Evolutionary conservation across 2,113 vertebrate genomes (phyloP).

Genomic region (Ranitomeya variabilis): DNA sequence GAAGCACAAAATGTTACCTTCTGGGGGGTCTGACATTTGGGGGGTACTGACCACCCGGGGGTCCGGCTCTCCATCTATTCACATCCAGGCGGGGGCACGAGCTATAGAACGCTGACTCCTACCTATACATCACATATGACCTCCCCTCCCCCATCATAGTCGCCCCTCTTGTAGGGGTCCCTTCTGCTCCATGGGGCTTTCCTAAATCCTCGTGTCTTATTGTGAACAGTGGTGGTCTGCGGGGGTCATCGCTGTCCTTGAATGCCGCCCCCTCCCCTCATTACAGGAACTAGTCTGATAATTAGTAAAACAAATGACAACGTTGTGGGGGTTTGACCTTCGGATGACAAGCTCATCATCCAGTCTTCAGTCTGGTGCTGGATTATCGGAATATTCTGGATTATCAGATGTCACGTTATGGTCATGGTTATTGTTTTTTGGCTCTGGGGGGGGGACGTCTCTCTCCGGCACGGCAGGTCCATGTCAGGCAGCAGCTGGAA

Average conservation of each 20-base stretch:
- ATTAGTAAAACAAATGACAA: neutral
- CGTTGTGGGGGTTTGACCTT: neutral
- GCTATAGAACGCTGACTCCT: neutral
- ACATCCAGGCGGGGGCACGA: neutral
- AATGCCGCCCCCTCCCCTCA: neutral
- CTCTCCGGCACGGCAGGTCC: conserved; percentile 19
- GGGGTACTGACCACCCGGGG: neutral
- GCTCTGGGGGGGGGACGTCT: neutral
- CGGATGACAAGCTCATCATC: neutral
- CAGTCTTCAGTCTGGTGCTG: too few species aligned
- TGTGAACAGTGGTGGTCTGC: neutral
- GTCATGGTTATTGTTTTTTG: neutral
- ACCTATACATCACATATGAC: neutral
- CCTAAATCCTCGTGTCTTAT: neutral
- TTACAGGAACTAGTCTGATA: neutral
- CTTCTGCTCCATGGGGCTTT: neutral
- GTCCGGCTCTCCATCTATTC: neutral
- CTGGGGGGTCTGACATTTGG: neutral
- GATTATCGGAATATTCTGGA: neutral
- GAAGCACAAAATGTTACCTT: neutral
- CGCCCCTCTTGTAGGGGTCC: neutral
- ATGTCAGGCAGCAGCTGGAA: conserved; percentile 50
- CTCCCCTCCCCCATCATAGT: neutral
- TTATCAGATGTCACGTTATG: neutral
- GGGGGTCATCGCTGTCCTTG: neutral